A percentile compares a stretch with the other conserved stretches of the same genome.
Evolutionary conservation across 2,888 invertebrate genomes (phyloP).

Genomic region (Drosophila greeni): DNA sequence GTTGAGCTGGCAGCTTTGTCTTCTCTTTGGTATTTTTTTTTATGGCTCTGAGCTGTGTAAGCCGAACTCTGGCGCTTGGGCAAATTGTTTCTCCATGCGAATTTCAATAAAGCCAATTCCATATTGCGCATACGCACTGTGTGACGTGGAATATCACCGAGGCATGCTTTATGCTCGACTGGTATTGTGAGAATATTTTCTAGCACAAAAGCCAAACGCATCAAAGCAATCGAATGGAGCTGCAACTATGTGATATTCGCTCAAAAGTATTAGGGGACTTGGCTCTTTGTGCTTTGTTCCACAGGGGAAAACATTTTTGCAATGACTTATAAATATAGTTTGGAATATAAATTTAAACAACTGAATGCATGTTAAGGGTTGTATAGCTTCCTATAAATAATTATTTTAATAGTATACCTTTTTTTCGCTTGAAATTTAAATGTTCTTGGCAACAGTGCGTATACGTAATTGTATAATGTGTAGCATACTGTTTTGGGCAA

Average conservation of each 20-base stretch:
- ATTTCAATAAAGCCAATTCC: slow-evolving; percentile 69
- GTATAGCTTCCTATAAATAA: too few relatives aligned
- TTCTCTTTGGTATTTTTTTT: slow-evolving; percentile 14
- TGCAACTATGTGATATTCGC: slow-evolving; percentile 1
- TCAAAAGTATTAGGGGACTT: neutral
- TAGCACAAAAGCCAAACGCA: slow-evolving; percentile 13
- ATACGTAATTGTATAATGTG: too few relatives aligned
- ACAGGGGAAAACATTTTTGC: neutral
- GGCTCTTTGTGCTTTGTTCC: neutral
- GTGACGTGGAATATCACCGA: slow-evolving; percentile 20
- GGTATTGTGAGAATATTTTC: slow-evolving; percentile 12
- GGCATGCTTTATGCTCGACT: slow-evolving; percentile 48
- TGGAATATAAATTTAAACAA: too few relatives aligned
- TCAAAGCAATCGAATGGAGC: slow-evolving; percentile 15
- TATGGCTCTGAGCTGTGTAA: slow-evolving; percentile 49
- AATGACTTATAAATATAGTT: neutral
- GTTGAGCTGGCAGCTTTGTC: slow-evolving; percentile 28
- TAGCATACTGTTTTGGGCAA: too few relatives aligned
- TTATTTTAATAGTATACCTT: too few relatives aligned
- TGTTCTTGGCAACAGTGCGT: too few relatives aligned
- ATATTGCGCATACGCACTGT: slow-evolving; percentile 62
- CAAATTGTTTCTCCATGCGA: slow-evolving; percentile 69
- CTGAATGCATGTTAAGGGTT: too few relatives aligned
- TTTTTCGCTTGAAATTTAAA: too few relatives aligned
- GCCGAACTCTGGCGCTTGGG: slow-evolving; percentile 44